Conservation (phyloP, 1,140 invertebrate genomes). For the Fopius arisanus region DNA sequence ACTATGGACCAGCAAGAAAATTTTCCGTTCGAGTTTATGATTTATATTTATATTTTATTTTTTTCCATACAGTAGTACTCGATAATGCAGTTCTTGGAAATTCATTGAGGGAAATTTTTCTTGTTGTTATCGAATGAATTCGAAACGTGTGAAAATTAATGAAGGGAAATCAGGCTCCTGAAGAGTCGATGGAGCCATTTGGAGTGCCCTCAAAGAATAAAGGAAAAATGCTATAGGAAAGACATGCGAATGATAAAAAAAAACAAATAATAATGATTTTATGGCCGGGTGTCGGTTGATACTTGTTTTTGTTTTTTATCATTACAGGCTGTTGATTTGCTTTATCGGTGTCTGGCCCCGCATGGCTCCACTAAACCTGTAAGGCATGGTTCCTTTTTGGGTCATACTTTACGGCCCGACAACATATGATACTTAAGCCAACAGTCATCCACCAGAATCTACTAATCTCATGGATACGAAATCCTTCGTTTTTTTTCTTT, state of each 20-base stretch:
- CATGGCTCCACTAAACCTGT: conserved; percentile 66
- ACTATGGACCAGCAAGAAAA: no score
- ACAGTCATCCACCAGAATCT: conserved; percentile 15
- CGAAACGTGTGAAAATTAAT: background rate
- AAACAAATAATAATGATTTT: conserved; percentile 17
- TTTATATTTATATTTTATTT: no score
- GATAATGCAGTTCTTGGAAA: no score
- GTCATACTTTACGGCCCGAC: conserved; percentile 39
- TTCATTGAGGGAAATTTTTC: no score
- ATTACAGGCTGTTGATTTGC: conserved; percentile 66
- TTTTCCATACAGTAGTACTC: no score
- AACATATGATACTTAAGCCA: conserved; percentile 32
- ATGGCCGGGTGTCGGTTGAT: conserved; percentile 55
- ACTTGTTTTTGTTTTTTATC: conserved; percentile 63
- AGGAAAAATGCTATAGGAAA: background rate
- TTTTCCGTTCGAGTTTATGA: no score
- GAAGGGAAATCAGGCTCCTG: background rate
- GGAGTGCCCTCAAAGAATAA: conserved; percentile 10
- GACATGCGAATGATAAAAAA: conserved; percentile 40
- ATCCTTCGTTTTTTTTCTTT: conserved; percentile 31
- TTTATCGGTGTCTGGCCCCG: conserved; percentile 66
- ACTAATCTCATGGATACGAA: conserved; percentile 26
- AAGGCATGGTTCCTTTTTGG: conserved; percentile 65
- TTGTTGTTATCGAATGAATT: no score
- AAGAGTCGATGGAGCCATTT: conserved; percentile 20